phyloP scores from a whole-genome alignment of 1,140 invertebrate species.

The Prorops nasuta region DNA sequence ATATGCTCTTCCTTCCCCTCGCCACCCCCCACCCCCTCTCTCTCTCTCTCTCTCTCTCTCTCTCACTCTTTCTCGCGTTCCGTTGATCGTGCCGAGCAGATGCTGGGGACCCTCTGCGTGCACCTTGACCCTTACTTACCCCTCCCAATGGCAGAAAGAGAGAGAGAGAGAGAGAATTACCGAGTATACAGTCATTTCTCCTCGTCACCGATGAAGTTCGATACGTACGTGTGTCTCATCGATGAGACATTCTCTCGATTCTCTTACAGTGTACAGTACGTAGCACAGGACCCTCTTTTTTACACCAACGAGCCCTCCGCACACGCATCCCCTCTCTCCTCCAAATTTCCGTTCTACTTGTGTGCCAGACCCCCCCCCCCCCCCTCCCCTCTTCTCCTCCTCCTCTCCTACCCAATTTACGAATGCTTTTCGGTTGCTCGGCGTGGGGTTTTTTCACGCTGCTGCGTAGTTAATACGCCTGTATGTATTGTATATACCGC shows the following conservation, averaged over 20 bases:
- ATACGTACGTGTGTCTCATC: too few species aligned
- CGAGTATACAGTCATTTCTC: constrained; percentile 18
- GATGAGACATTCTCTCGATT: too few species aligned
- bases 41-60: constrained; percentile 15
- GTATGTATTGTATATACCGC: not conserved
- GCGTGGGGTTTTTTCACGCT: not conserved
- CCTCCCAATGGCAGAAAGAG: too few species aligned
- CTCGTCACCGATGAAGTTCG: too few species aligned
- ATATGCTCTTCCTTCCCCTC: not conserved
- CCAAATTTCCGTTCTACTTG: too few species aligned
- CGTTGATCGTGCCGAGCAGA: constrained; percentile 26
- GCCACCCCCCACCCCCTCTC: not conserved
- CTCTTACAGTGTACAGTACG: too few species aligned
- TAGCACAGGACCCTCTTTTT: too few species aligned
- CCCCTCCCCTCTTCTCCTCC: not conserved
- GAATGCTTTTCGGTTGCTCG: not conserved
- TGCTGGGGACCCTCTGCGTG: constrained; percentile 25
- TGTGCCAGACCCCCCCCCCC: too few species aligned
- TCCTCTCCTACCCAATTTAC: not conserved
- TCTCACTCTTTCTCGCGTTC: constrained; percentile 21
- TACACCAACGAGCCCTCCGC: too few species aligned
- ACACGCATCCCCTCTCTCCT: too few species aligned
- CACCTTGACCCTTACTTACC: not conserved
- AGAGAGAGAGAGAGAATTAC: constrained; percentile 12
- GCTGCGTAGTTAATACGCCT: not conserved